These are phyloP conservation scores for Brachionus asplanchnoidis DNA, from an alignment of 1,140 invertebrate species.

Conservation along the genomic window DNA sequence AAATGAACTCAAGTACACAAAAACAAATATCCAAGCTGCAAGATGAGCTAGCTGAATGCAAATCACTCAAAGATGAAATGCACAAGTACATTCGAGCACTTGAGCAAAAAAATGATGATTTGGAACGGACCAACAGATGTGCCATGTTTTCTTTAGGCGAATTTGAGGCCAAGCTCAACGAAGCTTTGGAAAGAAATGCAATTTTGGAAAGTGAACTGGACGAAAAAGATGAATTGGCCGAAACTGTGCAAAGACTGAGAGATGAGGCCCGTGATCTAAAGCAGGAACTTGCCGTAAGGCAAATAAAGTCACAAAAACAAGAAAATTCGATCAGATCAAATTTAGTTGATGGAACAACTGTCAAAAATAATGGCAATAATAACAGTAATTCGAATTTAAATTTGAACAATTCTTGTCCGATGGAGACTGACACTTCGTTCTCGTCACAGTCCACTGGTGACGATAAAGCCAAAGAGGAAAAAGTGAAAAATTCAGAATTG, in stretches of 20 bases:
- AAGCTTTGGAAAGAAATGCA: constrained; percentile 91
- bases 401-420: constrained; percentile 17
- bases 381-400: not conserved
- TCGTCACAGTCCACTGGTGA: not conserved
- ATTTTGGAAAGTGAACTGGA: constrained; percentile 91
- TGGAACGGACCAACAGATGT: constrained; percentile 80
- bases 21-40: constrained; percentile 72
- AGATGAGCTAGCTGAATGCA: constrained; percentile 64
- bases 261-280: constrained; percentile 93
- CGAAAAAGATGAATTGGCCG: constrained; percentile 83
- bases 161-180: constrained; percentile 84
- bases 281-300: constrained; percentile 73
- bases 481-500: not conserved
- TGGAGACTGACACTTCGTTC: constrained; percentile 20
- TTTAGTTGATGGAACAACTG: not conserved
- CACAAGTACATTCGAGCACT: constrained; percentile 81
- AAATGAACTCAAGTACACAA: constrained; percentile 68
- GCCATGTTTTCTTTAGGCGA: constrained; percentile 70
- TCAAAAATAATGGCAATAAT: not conserved
- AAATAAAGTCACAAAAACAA: constrained; percentile 50
- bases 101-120: constrained; percentile 95
- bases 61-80: constrained; percentile 67
- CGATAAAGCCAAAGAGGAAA: not conserved
- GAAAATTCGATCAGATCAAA: not conserved
- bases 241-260: constrained; percentile 84